Evolutionary conservation across 2,113 vertebrate species (phyloP).

Genomic region (Callocephalon fimbriatum): DNA sequence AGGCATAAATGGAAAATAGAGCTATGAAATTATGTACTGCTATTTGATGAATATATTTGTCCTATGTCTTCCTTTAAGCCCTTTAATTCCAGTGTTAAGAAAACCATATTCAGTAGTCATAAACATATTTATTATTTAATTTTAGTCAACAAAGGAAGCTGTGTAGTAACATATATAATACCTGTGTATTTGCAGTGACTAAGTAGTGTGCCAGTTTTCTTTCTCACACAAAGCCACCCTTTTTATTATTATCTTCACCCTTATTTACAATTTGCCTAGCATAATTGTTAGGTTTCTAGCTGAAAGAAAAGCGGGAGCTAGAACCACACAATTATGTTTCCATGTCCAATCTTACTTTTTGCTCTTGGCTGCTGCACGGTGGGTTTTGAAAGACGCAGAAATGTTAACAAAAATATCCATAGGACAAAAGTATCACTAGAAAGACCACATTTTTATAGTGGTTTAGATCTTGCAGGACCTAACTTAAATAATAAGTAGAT

Average conservation of each 20-base stretch:
- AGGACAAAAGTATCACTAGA: neutral
- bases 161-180: neutral
- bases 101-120: neutral
- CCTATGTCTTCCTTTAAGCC: neutral
- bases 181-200: neutral
- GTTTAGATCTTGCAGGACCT: neutral
- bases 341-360: neutral
- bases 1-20: neutral
- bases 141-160: neutral
- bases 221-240: neutral
- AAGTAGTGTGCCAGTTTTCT: neutral
- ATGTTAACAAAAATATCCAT: neutral
- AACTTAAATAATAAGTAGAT: neutral
- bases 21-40: neutral
- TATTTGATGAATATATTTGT: neutral
- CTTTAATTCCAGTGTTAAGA: neutral
- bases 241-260: neutral
- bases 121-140: neutral
- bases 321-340: neutral
- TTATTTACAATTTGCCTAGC: neutral
- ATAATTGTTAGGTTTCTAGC: neutral
- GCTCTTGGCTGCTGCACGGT: rapidly evolving
- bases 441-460: neutral
- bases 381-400: neutral
- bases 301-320: neutral